These are phyloP conservation scores for Furcifer pardalis DNA, from an alignment of 2,797 vertebrate genomes.

Conservation along the genomic window DNA sequence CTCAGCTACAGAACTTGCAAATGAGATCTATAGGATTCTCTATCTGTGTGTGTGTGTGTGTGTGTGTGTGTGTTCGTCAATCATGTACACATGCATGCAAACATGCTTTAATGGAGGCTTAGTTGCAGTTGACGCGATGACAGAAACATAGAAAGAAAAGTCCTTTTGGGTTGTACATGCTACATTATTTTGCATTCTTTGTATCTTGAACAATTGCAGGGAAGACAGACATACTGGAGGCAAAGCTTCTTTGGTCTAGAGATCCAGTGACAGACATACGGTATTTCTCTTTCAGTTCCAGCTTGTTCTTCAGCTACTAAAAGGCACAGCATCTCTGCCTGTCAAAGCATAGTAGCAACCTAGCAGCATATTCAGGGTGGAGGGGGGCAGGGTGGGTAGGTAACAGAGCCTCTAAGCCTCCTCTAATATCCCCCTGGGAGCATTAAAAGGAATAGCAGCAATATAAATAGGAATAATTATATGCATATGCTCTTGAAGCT, in stretches of 20 bases:
- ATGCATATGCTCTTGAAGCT: slow-evolving; percentile 27
- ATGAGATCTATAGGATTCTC: not conserved
- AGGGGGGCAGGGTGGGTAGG: no score
- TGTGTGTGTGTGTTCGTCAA: not conserved
- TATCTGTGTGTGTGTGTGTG: not conserved
- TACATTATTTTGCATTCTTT: not conserved
- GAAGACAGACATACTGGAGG: not conserved
- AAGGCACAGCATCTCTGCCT: not conserved
- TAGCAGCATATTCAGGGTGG: not conserved
- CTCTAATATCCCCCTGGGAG: slow-evolving; percentile 19
- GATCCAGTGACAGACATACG: not conserved
- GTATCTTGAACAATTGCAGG: not conserved
- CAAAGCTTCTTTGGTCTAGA: not conserved
- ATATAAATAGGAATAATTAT: slow-evolving; percentile 41
- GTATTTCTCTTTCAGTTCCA: not conserved
- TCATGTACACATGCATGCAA: no score
- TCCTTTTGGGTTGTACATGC: not conserved
- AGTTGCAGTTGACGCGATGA: no score
- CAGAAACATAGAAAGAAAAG: no score
- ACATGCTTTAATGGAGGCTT: no score
- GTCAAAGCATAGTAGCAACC: slow-evolving; percentile 5
- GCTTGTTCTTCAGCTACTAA: not conserved
- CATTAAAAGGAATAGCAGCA: slow-evolving; percentile 24
- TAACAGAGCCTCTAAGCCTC: not conserved
- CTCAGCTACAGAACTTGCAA: slow-evolving; percentile 4